phyloP scores from a whole-genome alignment of 2,888 invertebrate species.

The Tineola bisselliella region DNA sequence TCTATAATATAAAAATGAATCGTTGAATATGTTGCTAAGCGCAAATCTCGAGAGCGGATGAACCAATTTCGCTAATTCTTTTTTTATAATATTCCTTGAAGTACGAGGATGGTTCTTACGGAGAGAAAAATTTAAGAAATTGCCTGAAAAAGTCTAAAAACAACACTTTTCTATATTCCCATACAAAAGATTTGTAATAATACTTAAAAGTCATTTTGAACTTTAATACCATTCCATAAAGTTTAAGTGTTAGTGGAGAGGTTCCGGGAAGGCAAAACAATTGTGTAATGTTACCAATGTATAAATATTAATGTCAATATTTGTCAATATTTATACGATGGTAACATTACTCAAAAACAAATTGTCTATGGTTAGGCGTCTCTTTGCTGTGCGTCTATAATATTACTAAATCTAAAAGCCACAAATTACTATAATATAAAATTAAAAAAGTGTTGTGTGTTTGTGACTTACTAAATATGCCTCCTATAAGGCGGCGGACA shows the following conservation, averaged over 20 bases:
- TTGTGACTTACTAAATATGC: constrained; percentile 18
- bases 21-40: constrained; percentile 15
- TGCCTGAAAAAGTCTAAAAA: constrained; percentile 17
- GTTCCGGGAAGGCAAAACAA: too few relatives aligned
- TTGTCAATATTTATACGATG: constrained; percentile 18
- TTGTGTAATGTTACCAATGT: constrained; percentile 14
- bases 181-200: constrained; percentile 19
- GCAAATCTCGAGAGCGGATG: constrained; percentile 15
- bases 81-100: constrained; percentile 15
- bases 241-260: constrained; percentile 20
- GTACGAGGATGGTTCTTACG: constrained; percentile 14
- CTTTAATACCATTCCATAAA: constrained; percentile 19
- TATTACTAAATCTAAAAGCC: constrained; percentile 19
- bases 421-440: constrained; percentile 18
- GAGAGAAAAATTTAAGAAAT: constrained; percentile 18
- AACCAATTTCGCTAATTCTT: constrained; percentile 17
- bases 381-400: too few relatives aligned
- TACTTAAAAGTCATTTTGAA: constrained; percentile 14
- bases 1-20: constrained; percentile 16
- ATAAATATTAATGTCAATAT: constrained; percentile 16
- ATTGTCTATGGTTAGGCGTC: too few relatives aligned
- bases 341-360: too few relatives aligned
- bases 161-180: constrained; percentile 17
- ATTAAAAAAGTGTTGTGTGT: constrained; percentile 18
- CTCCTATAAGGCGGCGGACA: constrained; percentile 19